Conservation (phyloP, 2,888 invertebrate species). For the Helicoverpa assulta region DNA sequence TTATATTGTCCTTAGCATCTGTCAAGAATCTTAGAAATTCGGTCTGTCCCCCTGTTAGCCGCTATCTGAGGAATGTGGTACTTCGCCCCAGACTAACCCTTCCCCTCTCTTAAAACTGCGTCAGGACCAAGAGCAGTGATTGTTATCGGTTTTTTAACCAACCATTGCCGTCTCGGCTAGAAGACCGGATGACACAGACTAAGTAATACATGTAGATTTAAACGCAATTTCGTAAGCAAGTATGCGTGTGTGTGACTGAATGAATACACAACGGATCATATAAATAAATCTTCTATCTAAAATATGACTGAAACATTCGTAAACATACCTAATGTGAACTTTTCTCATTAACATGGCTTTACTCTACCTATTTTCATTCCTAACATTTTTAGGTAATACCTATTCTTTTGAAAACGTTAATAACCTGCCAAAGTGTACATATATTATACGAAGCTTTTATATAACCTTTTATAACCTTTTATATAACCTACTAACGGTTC, state of each 20-base stretch:
- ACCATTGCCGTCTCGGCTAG: neutral
- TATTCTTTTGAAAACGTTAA: neutral
- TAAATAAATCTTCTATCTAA: neutral
- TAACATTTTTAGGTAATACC: neutral
- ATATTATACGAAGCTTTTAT: neutral
- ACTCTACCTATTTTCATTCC: neutral
- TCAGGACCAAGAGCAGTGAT: slow-evolving; percentile 10
- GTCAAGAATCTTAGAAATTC: slow-evolving; percentile 57
- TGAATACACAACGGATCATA: neutral
- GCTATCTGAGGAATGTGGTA: slow-evolving; percentile 7
- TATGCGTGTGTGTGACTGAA: too few species aligned
- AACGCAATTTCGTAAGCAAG: too few species aligned
- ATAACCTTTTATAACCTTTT: too few species aligned
- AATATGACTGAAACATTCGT: neutral
- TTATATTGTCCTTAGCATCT: slow-evolving; percentile 54
- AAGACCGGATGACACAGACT: too few species aligned
- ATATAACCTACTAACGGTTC: neutral
- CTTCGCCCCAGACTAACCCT: slow-evolving; percentile 20
- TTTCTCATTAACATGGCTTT: slow-evolving; percentile 11
- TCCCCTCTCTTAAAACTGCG: slow-evolving; percentile 19
- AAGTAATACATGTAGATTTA: too few species aligned
- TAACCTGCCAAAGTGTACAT: neutral
- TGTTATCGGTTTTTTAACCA: slow-evolving; percentile 23
- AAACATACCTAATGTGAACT: slow-evolving; percentile 15
- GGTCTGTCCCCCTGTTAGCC: slow-evolving; percentile 28